phyloP scores from a whole-genome alignment of 2,113 vertebrate genomes.

The Oryzias woworae region DNA sequence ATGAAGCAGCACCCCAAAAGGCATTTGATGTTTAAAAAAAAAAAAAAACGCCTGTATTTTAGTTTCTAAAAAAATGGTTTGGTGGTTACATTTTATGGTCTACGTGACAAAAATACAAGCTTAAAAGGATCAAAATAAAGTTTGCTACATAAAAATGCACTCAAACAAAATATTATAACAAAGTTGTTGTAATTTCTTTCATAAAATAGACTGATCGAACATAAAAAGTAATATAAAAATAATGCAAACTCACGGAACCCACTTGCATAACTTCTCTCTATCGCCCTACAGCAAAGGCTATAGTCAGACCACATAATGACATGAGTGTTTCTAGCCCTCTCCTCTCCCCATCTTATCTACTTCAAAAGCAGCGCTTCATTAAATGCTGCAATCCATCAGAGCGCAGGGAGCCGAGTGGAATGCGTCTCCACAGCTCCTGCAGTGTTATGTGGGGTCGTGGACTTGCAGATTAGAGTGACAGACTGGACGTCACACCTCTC shows the following conservation, averaged over 20 bases:
- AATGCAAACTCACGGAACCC: conserved; percentile 8
- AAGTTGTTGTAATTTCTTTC: too few relatives aligned
- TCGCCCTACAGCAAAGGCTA: conserved; percentile 30
- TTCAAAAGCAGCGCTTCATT: conserved; percentile 68
- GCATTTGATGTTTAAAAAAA: conserved; percentile 6
- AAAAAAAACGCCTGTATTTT: conserved; percentile 8
- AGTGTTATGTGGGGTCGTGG: conserved; percentile 47
- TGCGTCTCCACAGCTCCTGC: conserved; percentile 34
- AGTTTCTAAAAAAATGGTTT: conserved; percentile 6
- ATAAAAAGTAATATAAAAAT: conserved; percentile 2
- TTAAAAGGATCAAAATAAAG: background rate
- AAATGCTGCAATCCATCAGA: conserved; percentile 57
- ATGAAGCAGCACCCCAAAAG: conserved; percentile 3
- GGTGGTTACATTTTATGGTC: conserved; percentile 2
- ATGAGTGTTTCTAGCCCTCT: conserved; percentile 51
- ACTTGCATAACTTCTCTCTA: conserved; percentile 19
- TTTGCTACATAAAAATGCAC: background rate
- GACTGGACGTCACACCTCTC: conserved; percentile 50
- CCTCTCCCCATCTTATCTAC: conserved; percentile 58
- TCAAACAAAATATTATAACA: background rate
- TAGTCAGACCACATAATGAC: conserved; percentile 46
- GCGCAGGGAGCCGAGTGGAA: conserved; percentile 40
- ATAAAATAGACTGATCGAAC: too few relatives aligned
- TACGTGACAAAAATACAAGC: background rate
- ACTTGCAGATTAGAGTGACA: conserved; percentile 57